A percentile compares a stretch with the other conserved stretches of the same genome.
Conservation (phyloP, 2,888 invertebrate species). For the Geotrupes spiniger region DNA sequence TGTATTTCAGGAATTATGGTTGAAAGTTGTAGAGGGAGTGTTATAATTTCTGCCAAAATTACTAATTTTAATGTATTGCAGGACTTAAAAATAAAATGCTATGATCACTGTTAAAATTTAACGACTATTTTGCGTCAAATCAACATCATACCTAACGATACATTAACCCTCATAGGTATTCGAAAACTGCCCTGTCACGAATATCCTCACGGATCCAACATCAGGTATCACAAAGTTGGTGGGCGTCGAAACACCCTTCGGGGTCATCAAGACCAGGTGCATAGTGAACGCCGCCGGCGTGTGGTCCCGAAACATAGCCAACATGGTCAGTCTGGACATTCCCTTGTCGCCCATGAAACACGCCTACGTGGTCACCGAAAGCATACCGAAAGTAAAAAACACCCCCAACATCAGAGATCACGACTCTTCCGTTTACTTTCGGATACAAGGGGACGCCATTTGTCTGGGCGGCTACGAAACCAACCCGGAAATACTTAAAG, state of each 20-base stretch:
- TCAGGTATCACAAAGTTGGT: conserved; percentile 66
- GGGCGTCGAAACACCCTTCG: conserved; percentile 73
- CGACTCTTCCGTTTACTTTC: conserved; percentile 78
- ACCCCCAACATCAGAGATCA: conserved; percentile 85
- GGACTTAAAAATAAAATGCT: no score
- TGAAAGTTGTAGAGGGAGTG: no score
- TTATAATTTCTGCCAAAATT: no score
- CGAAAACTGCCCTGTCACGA: conserved; percentile 73
- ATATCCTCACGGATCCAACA: conserved; percentile 65
- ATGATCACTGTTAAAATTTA: no score
- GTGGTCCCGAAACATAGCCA: conserved; percentile 76
- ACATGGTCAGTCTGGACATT: conserved; percentile 65
- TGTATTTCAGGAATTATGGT: no score
- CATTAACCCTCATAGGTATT: conserved; percentile 59
- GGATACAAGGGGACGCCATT: conserved; percentile 79
- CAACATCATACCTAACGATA: no score
- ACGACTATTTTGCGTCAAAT: no score
- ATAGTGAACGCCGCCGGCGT: conserved; percentile 80
- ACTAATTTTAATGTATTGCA: no score
- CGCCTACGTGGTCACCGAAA: conserved; percentile 81
- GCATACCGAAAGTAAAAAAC: conserved; percentile 69
- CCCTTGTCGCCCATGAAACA: conserved; percentile 85
- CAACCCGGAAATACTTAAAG: conserved; percentile 78
- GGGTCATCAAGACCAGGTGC: conserved; percentile 71
- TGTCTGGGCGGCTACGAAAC: conserved; percentile 85